These are phyloP conservation scores for Flexamia atlantica DNA, from an alignment of 2,888 invertebrate genomes.

Conservation along the genomic window DNA sequence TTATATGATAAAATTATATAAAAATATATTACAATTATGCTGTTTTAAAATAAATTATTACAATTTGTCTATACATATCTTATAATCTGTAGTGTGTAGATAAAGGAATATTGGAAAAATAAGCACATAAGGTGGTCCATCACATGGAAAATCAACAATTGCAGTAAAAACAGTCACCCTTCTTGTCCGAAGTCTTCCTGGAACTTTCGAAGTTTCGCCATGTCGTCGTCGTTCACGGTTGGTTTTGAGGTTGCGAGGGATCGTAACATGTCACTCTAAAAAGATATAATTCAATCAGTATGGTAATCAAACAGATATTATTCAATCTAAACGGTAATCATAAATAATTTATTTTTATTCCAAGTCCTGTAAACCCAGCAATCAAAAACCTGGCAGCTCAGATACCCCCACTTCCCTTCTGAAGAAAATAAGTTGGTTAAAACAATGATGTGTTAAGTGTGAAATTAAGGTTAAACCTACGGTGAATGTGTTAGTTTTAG, in stretches of 20 bases:
- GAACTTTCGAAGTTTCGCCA: slow-evolving; percentile 95
- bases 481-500: no score
- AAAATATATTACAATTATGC: slow-evolving; percentile 54
- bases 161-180: slow-evolving; percentile 74
- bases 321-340: no score
- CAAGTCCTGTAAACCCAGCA: no score
- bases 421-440: no score
- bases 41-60: slow-evolving; percentile 42
- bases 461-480: no score
- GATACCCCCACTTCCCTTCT: no score
- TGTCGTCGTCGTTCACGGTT: slow-evolving; percentile 97
- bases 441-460: no score
- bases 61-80: slow-evolving; percentile 45
- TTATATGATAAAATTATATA: slow-evolving; percentile 52
- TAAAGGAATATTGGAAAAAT: slow-evolving; percentile 48
- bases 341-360: no score
- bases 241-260: slow-evolving; percentile 97
- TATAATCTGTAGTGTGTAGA: slow-evolving; percentile 48
- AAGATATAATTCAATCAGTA: no score
- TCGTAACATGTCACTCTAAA: slow-evolving; percentile 92
- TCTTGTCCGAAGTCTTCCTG: slow-evolving; percentile 99
- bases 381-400: no score
- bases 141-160: not conserved
- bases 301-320: no score
- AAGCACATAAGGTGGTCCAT: slow-evolving; percentile 55